Conservation (phyloP, 2,113 vertebrate genomes). For the Puntigrus tetrazona region DNA sequence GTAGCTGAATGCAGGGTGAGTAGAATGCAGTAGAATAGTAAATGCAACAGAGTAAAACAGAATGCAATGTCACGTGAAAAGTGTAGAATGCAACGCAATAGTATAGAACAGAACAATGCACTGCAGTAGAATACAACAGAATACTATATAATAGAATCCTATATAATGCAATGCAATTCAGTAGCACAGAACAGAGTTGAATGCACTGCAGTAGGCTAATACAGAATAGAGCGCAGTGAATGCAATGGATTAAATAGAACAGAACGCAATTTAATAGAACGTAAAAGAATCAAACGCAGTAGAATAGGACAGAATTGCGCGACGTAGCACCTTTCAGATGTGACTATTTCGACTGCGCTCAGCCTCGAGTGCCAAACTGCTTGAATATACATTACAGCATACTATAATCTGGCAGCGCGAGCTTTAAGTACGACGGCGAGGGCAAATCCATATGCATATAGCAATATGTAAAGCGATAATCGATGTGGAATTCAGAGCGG, state of each 20-base stretch:
- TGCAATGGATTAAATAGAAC: background rate
- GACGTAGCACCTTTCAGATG: background rate
- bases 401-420: background rate
- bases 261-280: background rate
- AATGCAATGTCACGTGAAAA: too few species aligned
- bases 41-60: too few species aligned
- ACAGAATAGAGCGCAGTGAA: background rate
- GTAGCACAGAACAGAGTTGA: too few species aligned
- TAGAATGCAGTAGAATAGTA: too few species aligned
- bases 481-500: constrained; percentile 64
- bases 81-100: too few species aligned
- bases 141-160: background rate
- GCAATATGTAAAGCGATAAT: constrained; percentile 59
- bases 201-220: too few species aligned
- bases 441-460: constrained; percentile 37
- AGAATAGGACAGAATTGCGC: background rate
- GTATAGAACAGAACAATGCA: background rate
- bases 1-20: too few species aligned
- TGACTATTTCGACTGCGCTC: background rate
- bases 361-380: background rate
- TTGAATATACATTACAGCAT: background rate
- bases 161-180: background rate
- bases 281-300: background rate
- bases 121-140: background rate
- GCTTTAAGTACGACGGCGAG: background rate